These are phyloP conservation scores for Sebastiscus albofasciatus DNA, from an alignment of 2,797 vertebrate genomes.

Conservation along the genomic window DNA sequence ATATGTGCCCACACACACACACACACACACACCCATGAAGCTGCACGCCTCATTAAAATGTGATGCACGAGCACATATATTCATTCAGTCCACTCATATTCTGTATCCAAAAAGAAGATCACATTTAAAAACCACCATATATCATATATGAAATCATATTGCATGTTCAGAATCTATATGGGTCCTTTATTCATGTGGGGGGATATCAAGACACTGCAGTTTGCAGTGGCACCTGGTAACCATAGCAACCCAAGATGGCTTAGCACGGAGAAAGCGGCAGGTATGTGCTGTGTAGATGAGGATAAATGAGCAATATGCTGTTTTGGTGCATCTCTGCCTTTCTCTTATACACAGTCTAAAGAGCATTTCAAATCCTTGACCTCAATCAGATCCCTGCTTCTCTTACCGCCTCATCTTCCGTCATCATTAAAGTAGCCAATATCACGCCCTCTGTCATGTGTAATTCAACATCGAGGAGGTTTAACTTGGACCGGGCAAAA, in stretches of 20 bases:
- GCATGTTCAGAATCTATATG: neutral
- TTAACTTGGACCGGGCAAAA: neutral
- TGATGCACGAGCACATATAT: slow-evolving; percentile 7
- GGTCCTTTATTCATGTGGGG: neutral
- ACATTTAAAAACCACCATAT: neutral
- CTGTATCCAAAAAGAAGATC: neutral
- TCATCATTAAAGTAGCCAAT: slow-evolving; percentile 13
- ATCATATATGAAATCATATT: neutral
- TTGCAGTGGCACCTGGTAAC: slow-evolving; percentile 61
- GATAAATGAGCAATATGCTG: slow-evolving; percentile 45
- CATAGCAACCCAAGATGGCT: slow-evolving; percentile 60
- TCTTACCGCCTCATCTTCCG: neutral
- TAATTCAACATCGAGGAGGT: neutral
- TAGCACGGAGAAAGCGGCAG: slow-evolving; percentile 16
- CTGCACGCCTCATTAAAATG: slow-evolving; percentile 3
- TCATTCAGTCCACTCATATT: neutral
- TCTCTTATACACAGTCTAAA: slow-evolving; percentile 3
- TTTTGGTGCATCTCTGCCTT: slow-evolving; percentile 20
- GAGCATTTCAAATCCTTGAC: slow-evolving; percentile 26
- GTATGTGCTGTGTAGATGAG: slow-evolving; percentile 37
- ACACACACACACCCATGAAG: neutral
- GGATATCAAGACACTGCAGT: slow-evolving; percentile 10
- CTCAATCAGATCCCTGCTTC: slow-evolving; percentile 11
- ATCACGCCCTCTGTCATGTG: neutral
- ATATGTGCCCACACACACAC: neutral